Base-by-base conservation (phyloP, 53 echinoderm and acorn worm species). In the Temnopleurus reevesii region DNA sequence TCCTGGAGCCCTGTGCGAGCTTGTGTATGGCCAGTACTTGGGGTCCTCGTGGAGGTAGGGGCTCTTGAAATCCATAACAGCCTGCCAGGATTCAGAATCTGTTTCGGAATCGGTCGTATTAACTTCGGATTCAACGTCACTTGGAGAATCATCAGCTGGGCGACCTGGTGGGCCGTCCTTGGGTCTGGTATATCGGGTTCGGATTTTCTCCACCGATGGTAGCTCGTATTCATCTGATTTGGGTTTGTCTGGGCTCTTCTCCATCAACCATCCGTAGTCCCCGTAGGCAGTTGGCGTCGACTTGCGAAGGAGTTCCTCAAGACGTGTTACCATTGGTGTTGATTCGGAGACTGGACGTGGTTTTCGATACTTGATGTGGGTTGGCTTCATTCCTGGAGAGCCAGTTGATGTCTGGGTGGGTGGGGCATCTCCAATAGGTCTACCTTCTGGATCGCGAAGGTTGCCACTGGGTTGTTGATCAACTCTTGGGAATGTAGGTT, bases 61-160 rank as follows among this genome's bases (percentile, higher is more conserved):
- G 33, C 89, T 92, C 56, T 86, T 55, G 83, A 94, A 90, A 76
- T 94, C 94, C 90, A 94, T 90, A 4, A 94, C 94, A 49, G 94
- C 94, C 35, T 86, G 86, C 83, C 90, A 94, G 7, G 90, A 90
- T 46, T 94, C 94, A 7, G 94, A 86, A 51, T 94, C 94, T 2
- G 94, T 92, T 28, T 94, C 94, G 0, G 94, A 94, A 56, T 94
- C 94, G 4, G 63, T 80, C 4, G 94, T 92, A 30, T 90, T 81
- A 43, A 88, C 82, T 84, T 94, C 94, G 6, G 90, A 92, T 30
- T 94, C 94, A 6, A 90, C 83, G 57, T 92, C 90, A 89, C 88
- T 81, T 27, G 90, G 88, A 19, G 90, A 61, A 21, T 87, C 92
- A n/a, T 92, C 91, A 19, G 60, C 90, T 2, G 92, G 88, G 21